Base-by-base conservation (phyloP, 1,140 invertebrate genomes). In the Drosophila equinoxialis region DNA sequence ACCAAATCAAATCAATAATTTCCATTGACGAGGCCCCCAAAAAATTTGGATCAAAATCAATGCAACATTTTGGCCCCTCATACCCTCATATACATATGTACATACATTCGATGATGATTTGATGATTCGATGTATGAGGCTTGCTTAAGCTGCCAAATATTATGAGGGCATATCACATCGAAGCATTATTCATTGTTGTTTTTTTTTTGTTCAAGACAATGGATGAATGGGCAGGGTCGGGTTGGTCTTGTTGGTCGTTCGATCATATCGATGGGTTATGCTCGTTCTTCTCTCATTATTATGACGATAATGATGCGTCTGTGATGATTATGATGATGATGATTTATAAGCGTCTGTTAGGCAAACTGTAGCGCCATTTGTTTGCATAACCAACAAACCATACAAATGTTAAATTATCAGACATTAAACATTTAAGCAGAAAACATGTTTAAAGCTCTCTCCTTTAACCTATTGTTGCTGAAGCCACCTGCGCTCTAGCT, bases 311-410 rank as follows among this genome's bases (percentile, higher is more conserved):
- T 63, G 58, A 45, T 70, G 73, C 51, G 17, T 41, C 23, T 65
- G 41, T 87, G 83, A 79, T 77, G 76, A 42, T 30, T 45, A 20
- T 61, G 48, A 63, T 87, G 79, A 80, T 77, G 79, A 80, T 81
- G 84, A 87, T 89, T 86, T 86, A 89, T 89, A 74, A 75, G 71
- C 71, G 68, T 55, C 51, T 67, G 48, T 82, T 79, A 69, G 76
- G 65, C 73, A 83, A 87, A 83, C 68, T 79, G 65, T 80, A 71
- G 72, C 82, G 75, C 78, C 82, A 84, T 89, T 86, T 87, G 84
- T 86, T 86, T 83, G 76, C 73, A 79, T 84, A 84, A 84, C 73
- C 45, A 84, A 84, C 83, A 66, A 67, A 67, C 26, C 35, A 23
- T 37, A 77, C 65, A 62, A 70, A 76, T 68, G 65, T 62, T 65